Evolutionary conservation across 2,113 vertebrate species (phyloP).

Genomic region (Vidua macroura): DNA sequence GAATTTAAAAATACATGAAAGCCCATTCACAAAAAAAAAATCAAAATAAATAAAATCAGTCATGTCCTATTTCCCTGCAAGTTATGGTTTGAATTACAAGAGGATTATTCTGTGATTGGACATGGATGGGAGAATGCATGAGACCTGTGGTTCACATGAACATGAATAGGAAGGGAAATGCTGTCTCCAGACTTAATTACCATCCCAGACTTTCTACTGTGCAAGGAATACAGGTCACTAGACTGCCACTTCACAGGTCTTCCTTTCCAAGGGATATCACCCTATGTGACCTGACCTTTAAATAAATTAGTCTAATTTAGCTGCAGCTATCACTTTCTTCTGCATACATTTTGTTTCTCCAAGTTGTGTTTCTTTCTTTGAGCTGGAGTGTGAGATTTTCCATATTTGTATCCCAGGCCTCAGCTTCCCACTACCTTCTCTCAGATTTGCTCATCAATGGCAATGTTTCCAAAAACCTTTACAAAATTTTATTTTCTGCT

Average conservation of each 20-base stretch:
- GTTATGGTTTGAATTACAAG: not conserved
- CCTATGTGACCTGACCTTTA: not conserved
- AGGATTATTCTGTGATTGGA: not conserved
- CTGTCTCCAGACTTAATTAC: not conserved
- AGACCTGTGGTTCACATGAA: accelerated
- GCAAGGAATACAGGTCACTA: not conserved
- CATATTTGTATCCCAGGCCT: not conserved
- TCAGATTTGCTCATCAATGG: accelerated
- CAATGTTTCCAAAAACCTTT: not conserved
- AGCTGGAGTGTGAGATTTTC: not conserved
- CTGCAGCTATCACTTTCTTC: not conserved
- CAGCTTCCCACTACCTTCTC: not conserved
- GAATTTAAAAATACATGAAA: not conserved
- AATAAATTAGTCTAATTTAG: not conserved
- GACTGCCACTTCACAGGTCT: not conserved
- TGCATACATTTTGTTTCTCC: not conserved
- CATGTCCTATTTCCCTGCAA: not conserved
- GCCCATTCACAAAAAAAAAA: not conserved
- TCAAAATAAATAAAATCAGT: not conserved
- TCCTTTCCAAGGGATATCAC: not conserved
- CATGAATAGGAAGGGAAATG: not conserved
- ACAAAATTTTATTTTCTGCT: not conserved
- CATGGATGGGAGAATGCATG: not conserved
- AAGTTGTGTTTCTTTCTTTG: not conserved
- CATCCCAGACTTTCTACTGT: not conserved